These are phyloP conservation scores for Drosophila subquinaria DNA, from an alignment of 2,888 invertebrate genomes.

Conservation along the genomic window DNA sequence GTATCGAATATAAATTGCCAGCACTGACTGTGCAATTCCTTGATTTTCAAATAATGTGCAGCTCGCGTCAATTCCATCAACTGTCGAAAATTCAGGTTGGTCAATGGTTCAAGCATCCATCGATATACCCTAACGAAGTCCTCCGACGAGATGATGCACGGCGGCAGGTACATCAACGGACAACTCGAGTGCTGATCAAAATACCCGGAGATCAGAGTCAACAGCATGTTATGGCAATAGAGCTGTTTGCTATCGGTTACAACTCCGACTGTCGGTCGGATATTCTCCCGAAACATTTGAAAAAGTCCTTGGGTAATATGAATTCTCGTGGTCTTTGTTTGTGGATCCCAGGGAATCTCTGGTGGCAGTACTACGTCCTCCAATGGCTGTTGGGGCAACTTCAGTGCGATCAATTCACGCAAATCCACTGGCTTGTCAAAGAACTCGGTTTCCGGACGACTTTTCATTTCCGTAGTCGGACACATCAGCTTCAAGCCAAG, in stretches of 20 bases:
- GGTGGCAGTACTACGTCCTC: background rate
- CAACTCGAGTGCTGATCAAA: constrained; percentile 10
- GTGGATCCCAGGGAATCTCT: background rate
- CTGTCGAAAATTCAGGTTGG: background rate
- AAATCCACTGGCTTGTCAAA: background rate
- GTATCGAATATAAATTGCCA: background rate
- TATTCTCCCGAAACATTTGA: constrained; percentile 23
- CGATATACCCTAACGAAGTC: constrained; percentile 39
- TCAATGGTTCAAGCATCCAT: constrained; percentile 33
- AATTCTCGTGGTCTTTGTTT: background rate
- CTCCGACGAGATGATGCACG: constrained; percentile 11
- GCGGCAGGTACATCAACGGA: constrained; percentile 26
- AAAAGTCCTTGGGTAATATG: background rate
- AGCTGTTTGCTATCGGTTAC: constrained; percentile 21
- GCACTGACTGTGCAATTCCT: constrained; percentile 12
- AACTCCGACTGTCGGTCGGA: constrained; percentile 23
- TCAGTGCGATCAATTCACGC: background rate
- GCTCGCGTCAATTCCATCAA: constrained; percentile 34
- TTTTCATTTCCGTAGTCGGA: background rate
- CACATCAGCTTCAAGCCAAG: background rate
- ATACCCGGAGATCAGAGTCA: constrained; percentile 16
- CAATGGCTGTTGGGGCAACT: background rate
- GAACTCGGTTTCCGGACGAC: background rate
- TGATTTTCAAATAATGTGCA: constrained; percentile 26
- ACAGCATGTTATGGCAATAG: constrained; percentile 36